Percentiles rank a stretch among this genome's conserved stretches.
Conservation (phyloP, 2,888 invertebrate genomes). For the Syrphus vitripennis region DNA sequence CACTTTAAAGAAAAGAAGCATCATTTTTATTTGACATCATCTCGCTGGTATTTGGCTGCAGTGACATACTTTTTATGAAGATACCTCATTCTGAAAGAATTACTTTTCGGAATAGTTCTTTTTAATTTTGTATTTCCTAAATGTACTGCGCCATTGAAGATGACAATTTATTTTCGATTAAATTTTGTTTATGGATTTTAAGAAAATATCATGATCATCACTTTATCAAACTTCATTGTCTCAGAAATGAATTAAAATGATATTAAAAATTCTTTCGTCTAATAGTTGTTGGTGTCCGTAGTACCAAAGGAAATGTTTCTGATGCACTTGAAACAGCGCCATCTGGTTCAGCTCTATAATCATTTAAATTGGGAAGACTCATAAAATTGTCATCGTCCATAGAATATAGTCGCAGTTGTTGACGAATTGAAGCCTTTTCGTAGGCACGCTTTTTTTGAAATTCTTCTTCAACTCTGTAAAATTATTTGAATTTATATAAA, state of each 20-base stretch:
- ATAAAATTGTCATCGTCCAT: constrained; percentile 80
- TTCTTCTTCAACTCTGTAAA: constrained; percentile 90
- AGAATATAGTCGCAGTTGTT: constrained; percentile 88
- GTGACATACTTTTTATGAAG: too few species aligned
- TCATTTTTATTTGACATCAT: too few species aligned
- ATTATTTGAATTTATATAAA: not conserved
- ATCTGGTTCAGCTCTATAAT: constrained; percentile 86
- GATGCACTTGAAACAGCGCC: constrained; percentile 84
- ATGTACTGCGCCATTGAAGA: too few species aligned
- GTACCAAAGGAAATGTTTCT: not conserved
- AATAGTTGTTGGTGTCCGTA: not conserved
- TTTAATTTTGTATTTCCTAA: too few species aligned
- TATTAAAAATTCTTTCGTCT: not conserved
- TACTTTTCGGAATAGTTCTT: too few species aligned
- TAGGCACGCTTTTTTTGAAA: constrained; percentile 91
- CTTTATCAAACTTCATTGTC: too few species aligned
- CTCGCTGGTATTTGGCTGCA: too few species aligned
- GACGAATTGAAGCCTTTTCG: constrained; percentile 88
- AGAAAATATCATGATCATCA: not conserved
- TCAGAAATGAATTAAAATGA: not conserved
- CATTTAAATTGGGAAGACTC: constrained; percentile 82
- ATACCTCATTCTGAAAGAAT: too few species aligned
- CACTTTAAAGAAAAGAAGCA: too few species aligned
- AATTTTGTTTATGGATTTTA: too few species aligned
- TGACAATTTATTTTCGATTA: too few species aligned